phyloP scores from a whole-genome alignment of 2,797 vertebrate genomes.

The Antrozous pallidus region DNA sequence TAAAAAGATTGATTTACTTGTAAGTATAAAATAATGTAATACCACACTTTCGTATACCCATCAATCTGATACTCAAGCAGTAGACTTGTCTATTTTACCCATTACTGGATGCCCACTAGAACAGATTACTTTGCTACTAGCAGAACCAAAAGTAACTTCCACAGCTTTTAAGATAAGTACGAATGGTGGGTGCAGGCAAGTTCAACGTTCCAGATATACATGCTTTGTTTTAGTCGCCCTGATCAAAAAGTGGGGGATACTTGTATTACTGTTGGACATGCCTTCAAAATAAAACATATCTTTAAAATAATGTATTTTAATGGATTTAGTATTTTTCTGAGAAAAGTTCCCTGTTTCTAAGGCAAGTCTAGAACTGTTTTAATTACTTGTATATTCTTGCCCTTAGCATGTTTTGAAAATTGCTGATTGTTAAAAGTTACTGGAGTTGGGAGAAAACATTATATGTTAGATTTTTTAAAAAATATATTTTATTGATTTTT shows the following conservation, averaged over 20 bases:
- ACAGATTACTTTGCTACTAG: neutral
- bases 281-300: neutral
- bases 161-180: neutral
- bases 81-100: neutral
- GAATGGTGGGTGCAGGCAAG: neutral
- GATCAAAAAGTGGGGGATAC: neutral
- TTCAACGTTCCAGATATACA: neutral
- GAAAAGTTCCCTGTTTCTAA: constrained; percentile 17
- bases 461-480: neutral
- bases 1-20: neutral
- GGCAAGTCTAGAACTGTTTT: neutral
- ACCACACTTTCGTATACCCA: neutral
- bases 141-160: neutral
- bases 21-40: neutral
- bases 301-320: constrained; percentile 5
- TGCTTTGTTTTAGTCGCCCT: neutral
- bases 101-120: neutral
- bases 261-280: neutral
- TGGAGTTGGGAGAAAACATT: neutral
- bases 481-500: too few species aligned
- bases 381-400: neutral
- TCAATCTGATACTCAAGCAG: neutral
- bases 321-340: neutral
- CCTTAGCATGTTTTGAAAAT: constrained; percentile 39
- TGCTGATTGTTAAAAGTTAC: neutral